A percentile compares a stretch with the other conserved stretches of the same genome.
Evolutionary conservation across 2,797 vertebrate species (phyloP).

Genomic region (Lutjanus campechanus): DNA sequence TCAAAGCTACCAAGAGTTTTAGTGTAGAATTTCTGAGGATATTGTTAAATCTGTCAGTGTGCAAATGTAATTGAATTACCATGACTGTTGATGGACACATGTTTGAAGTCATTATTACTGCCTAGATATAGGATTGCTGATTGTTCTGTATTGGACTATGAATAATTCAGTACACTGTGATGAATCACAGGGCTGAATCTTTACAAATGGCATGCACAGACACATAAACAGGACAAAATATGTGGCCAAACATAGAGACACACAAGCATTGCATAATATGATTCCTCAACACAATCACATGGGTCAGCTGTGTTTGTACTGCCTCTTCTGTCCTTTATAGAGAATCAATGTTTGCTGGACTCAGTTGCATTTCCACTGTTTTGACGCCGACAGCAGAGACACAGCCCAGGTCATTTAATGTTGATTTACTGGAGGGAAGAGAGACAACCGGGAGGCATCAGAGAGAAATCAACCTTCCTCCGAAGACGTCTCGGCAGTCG

Average conservation of each 20-base stretch:
- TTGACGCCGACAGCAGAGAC: slow-evolving; percentile 46
- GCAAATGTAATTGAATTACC: slow-evolving; percentile 8
- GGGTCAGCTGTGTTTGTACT: slow-evolving; percentile 65
- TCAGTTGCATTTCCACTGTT: slow-evolving; percentile 56
- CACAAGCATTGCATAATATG: slow-evolving; percentile 8
- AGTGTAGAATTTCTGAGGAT: background rate
- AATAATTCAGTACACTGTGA: slow-evolving; percentile 35
- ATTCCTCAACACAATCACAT: slow-evolving; percentile 25
- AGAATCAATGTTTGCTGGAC: slow-evolving; percentile 70
- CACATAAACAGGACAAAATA: background rate
- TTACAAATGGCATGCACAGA: slow-evolving; percentile 18
- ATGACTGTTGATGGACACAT: slow-evolving; percentile 8
- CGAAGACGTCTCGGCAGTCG: slow-evolving; percentile 42
- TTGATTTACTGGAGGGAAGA: slow-evolving; percentile 68
- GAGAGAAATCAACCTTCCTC: slow-evolving; percentile 63
- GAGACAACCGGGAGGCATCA: slow-evolving; percentile 57
- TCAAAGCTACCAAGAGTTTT: background rate
- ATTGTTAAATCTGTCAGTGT: background rate
- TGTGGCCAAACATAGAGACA: slow-evolving; percentile 4
- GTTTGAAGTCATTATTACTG: slow-evolving; percentile 21
- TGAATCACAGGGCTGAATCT: slow-evolving; percentile 12
- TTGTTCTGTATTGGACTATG: slow-evolving; percentile 41
- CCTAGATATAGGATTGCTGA: slow-evolving; percentile 31
- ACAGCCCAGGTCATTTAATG: slow-evolving; percentile 35
- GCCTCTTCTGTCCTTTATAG: slow-evolving; percentile 59